A percentile compares a stretch with the other conserved stretches of the same genome.
These are phyloP conservation scores for Knipowitschia caucasica DNA, from an alignment of 2,797 vertebrate species.

Conservation along the genomic window DNA sequence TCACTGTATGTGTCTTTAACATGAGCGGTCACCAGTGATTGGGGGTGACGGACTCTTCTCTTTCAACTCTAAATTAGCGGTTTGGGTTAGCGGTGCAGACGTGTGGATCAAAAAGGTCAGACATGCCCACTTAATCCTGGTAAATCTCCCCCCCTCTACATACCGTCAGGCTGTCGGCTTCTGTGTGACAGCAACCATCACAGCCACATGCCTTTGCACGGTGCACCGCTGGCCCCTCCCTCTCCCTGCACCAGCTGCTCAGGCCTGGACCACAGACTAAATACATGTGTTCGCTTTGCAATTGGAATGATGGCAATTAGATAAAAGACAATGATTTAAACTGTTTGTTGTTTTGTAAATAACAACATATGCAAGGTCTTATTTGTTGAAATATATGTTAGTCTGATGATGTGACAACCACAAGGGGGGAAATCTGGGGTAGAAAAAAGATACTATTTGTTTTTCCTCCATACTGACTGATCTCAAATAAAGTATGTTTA, in stretches of 20 bases:
- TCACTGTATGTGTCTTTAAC: conserved; percentile 29
- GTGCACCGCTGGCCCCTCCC: neutral
- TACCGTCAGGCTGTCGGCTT: conserved; percentile 67
- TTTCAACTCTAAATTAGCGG: conserved; percentile 74
- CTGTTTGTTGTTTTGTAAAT: no score
- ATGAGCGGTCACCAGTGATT: conserved; percentile 48
- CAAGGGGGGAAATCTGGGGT: no score
- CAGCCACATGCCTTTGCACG: conserved; percentile 59
- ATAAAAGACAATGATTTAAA: no score
- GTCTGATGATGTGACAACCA: no score
- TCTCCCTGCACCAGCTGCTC: conserved; percentile 16
- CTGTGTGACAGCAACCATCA: conserved; percentile 69
- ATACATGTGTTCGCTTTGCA: no score
- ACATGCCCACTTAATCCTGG: conserved; percentile 74
- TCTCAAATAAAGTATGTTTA: no score
- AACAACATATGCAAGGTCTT: no score
- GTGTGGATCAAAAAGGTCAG: conserved; percentile 73
- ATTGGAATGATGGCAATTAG: no score
- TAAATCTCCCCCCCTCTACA: conserved; percentile 67
- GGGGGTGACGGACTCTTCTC: conserved; percentile 51
- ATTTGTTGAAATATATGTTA: no score
- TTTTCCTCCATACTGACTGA: no score
- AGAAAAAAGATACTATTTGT: no score
- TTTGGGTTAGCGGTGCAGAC: conserved; percentile 69
- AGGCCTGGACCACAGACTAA: no score